These are phyloP conservation scores for Lipophrys pholis DNA, from an alignment of 2,113 vertebrate genomes.

Conservation along the genomic window DNA sequence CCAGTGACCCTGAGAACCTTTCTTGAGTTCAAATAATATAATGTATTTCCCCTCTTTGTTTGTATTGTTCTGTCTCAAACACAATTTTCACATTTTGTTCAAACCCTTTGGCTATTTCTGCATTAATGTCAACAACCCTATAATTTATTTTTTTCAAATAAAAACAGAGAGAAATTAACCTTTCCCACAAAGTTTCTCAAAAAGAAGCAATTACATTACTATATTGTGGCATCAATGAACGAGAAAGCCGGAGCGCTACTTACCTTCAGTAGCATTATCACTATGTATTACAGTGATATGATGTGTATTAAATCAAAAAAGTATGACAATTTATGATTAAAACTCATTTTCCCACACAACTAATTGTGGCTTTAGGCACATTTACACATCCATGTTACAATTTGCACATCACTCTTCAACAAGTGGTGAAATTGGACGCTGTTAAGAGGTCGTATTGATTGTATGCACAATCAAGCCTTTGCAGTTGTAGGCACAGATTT, in stretches of 20 bases:
- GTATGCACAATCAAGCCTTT: background rate
- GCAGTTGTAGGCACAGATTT: background rate
- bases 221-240: too few species aligned
- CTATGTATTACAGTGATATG: too few species aligned
- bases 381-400: background rate
- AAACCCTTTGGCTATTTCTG: background rate
- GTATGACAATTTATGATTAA: background rate
- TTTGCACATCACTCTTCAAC: background rate
- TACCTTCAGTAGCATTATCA: too few species aligned
- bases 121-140: background rate
- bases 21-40: background rate
- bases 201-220: too few species aligned
- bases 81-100: background rate
- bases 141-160: conserved; percentile 31
- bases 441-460: conserved; percentile 5
- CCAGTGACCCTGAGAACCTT: background rate
- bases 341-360: conserved; percentile 3
- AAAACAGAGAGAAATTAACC: conserved; percentile 26
- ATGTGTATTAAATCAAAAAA: too few species aligned
- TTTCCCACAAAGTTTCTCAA: background rate
- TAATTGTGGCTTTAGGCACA: background rate
- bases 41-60: background rate
- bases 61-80: background rate
- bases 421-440: background rate
- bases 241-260: too few species aligned